phyloP scores from a whole-genome alignment of 1,140 invertebrate species.

The Meteorus sp. region DNA sequence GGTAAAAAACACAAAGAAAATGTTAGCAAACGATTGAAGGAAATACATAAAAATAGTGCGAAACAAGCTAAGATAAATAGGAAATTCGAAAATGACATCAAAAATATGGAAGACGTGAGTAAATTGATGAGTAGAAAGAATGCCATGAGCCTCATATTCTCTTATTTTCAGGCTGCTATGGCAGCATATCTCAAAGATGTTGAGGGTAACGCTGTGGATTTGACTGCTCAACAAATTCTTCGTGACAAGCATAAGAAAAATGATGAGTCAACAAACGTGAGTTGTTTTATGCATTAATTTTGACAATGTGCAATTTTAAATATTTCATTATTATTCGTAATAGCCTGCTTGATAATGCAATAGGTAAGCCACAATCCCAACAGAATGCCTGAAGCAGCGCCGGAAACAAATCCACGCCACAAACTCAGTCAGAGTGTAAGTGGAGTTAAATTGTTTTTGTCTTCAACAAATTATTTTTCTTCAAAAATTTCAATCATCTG shows the following conservation, averaged over 20 bases:
- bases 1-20: slow-evolving; percentile 93
- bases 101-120: slow-evolving; percentile 82
- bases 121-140: too few relatives aligned
- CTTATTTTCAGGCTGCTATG: slow-evolving; percentile 73
- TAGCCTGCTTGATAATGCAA: slow-evolving; percentile 26
- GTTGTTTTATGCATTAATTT: slow-evolving; percentile 11
- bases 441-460: too few relatives aligned
- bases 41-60: slow-evolving; percentile 81
- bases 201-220: slow-evolving; percentile 69
- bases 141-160: too few relatives aligned
- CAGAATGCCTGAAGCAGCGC: slow-evolving; percentile 28
- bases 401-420: slow-evolving; percentile 34
- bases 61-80: slow-evolving; percentile 76
- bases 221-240: slow-evolving; percentile 64
- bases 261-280: slow-evolving; percentile 23
- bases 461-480: too few relatives aligned
- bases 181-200: slow-evolving; percentile 81
- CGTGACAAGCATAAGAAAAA: slow-evolving; percentile 39
- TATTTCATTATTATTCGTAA: slow-evolving; percentile 18
- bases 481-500: too few relatives aligned
- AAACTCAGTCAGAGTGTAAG: slow-evolving; percentile 30
- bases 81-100: slow-evolving; percentile 78
- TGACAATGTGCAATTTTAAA: neutral
- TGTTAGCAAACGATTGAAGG: slow-evolving; percentile 83
- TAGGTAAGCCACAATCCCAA: too few relatives aligned